Evolutionary conservation across 1,140 invertebrate species (phyloP), one percentile per base, ranked within the genome.

Genomic region (Calephelis nemesis): DNA sequence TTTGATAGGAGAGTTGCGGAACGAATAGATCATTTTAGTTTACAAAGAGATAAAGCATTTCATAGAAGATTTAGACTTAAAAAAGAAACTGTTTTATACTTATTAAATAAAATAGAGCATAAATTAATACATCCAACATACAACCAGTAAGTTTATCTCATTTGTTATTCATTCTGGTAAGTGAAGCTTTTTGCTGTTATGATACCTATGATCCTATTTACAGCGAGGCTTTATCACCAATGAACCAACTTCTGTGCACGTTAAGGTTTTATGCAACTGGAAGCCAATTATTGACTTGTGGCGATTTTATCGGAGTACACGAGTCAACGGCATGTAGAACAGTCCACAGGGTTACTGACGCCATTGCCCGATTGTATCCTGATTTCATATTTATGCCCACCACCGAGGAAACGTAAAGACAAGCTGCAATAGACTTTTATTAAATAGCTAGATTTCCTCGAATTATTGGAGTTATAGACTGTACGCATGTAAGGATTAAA

Each of bases 211-310:
- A 15, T 52, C 5, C 5, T 52, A 5, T 15, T 7, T 6, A 52
- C 49, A 52, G 49, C n/a, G 49, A 52, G n/a, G 5, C n/a, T 52
- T 52, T 52, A 52, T 52, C 49, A 4, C 15, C 50, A 54, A 54
- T 54, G 13, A 48, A 48, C 45, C 47, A 63, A 47, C 45, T 63
- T 8, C 5, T 63, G 13, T 63, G 45, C 10, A 63, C 45, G 3
- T 47, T 48, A 15, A 47, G 62, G 15, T 63, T 63, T 63, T 63
- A 49, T 48, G 47, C 62, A 12, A 63, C 45, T 47, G 62, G 62
- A 47, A 63, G 15, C 30, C 62, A 63, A 63, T 47, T 48, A 48
- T 19, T 63, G 47, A 63, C 45, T n/a, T 63, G 62, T 47, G 62
- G 15, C 47, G 62, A 63, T 12, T 45, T 63, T 13, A 15, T 63